Conservation (phyloP, 92 coral and sea anemone genomes). For the Pocillopora meandrina region DNA sequence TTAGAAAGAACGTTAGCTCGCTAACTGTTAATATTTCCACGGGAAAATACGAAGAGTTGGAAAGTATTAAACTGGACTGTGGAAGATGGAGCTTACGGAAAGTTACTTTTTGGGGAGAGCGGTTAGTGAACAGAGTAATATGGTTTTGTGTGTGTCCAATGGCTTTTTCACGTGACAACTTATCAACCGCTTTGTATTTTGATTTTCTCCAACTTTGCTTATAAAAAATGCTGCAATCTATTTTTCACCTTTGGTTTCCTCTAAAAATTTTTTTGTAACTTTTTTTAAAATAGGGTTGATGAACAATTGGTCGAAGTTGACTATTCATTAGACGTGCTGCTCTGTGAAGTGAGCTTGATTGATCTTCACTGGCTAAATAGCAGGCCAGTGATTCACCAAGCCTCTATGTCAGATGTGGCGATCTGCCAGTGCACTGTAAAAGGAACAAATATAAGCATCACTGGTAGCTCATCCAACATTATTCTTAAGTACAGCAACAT, state of each 20-base stretch:
- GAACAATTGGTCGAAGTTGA: constrained; percentile 35
- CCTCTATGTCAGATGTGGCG: constrained; percentile 30
- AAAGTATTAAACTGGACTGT: constrained; percentile 52
- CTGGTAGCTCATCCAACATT: constrained; percentile 50
- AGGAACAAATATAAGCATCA: constrained; percentile 34
- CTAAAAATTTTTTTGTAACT: not conserved
- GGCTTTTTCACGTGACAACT: not conserved
- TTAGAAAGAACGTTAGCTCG: constrained; percentile 9
- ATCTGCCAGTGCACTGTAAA: constrained; percentile 32
- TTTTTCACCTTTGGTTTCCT: not conserved
- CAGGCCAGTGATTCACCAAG: constrained; percentile 30
- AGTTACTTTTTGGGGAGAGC: constrained; percentile 40
- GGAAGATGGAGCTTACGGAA: constrained; percentile 20
- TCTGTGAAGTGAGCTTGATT: constrained; percentile 44
- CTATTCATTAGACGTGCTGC: constrained; percentile 35
- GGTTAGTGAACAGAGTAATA: constrained; percentile 11
- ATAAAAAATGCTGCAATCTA: not conserved
- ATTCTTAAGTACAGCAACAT: constrained; percentile 6
- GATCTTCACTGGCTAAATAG: constrained; percentile 46
- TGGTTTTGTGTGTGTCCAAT: too few relatives aligned
- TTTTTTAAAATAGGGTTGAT: not conserved
- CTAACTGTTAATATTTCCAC: constrained; percentile 23
- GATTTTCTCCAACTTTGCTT: not conserved
- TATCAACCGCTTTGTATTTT: too few relatives aligned
- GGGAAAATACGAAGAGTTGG: constrained; percentile 37